A percentile compares a stretch with the other conserved stretches of the same genome.
Conservation (phyloP, 2,797 vertebrate genomes). For the Macropus fuliginosus region DNA sequence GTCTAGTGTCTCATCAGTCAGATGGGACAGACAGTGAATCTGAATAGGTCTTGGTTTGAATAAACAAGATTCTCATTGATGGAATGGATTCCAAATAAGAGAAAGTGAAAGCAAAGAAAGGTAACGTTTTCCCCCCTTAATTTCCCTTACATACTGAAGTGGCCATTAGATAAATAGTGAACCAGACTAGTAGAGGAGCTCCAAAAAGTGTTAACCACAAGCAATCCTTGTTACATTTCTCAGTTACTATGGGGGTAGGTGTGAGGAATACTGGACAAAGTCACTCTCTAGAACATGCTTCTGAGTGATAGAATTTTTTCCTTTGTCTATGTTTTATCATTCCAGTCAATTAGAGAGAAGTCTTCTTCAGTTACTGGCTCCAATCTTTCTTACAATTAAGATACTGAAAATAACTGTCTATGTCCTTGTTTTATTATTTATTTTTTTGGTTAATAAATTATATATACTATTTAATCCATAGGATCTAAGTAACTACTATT, state of each 20-base stretch:
- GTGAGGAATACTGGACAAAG: neutral
- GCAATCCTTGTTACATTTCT: neutral
- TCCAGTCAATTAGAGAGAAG: neutral
- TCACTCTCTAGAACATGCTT: constrained; percentile 25
- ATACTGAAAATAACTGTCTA: neutral
- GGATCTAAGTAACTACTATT: neutral
- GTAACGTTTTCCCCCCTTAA: neutral
- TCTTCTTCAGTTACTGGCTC: neutral
- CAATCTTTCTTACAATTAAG: neutral
- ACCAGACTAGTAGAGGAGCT: neutral
- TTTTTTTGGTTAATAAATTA: neutral
- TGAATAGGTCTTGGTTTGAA: constrained; percentile 21
- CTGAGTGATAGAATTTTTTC: neutral
- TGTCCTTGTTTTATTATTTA: neutral
- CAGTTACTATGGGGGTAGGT: neutral
- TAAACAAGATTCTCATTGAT: constrained; percentile 44
- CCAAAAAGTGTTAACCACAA: neutral
- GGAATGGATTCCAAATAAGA: constrained; percentile 23
- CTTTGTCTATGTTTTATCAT: neutral
- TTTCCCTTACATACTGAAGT: neutral
- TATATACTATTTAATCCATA: neutral
- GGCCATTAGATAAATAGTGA: constrained; percentile 1
- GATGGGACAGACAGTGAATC: neutral
- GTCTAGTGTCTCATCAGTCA: neutral
- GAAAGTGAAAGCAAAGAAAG: constrained; percentile 35